Evolutionary conservation across 2,888 invertebrate species (phyloP), one percentile per base, ranked within the genome.

Genomic region (Athrips mouffetella): DNA sequence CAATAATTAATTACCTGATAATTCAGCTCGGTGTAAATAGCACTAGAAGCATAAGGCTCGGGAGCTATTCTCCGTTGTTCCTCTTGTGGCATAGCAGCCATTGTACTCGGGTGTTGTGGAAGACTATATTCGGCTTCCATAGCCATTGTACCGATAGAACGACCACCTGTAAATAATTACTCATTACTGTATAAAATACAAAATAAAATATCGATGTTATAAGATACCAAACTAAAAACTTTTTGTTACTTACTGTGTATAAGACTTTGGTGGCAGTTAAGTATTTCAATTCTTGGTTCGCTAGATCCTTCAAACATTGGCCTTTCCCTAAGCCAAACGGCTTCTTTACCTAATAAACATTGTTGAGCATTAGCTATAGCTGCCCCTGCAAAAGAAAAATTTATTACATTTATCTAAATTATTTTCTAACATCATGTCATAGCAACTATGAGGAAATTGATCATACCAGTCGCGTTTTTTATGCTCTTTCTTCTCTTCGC

Each of bases 41-140:
- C 94, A 49, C 94, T 94, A 0, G 94, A 94, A 3, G 94, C 94
- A 60, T 94, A 94, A 1, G 94, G 93, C 51, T 93, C 93, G 0
- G 92, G 91, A 2, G 92, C 80, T 6, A 70, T 65, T 53, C 80
- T 72, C 53, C 77, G 64, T 55, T 73, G 76, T 52, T 78, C 73
- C 58, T 85, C 87, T 56, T 79, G 80, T 20, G 73, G 70, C 57
- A 80, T 78, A 30, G 78, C 74, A 54, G 73, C 81, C 62, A 84
- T 70, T 29, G 67, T 67, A 58, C 70, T 76, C 3, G 75, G 73
- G 49, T 86, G 83, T 64, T 88, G 87, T 30, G 87, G 87, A 57
- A 88, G 77, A 63, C 82, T 87, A 47, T 88, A 88, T 59, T 88
- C 87, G 2, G 83, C 85, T 68, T 88, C 87, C 78, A 84, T 81